A percentile compares a stretch with the other conserved stretches of the same genome.
Evolutionary conservation across 2,113 vertebrate genomes (phyloP).

Genomic region (Hippocampus abdominalis): DNA sequence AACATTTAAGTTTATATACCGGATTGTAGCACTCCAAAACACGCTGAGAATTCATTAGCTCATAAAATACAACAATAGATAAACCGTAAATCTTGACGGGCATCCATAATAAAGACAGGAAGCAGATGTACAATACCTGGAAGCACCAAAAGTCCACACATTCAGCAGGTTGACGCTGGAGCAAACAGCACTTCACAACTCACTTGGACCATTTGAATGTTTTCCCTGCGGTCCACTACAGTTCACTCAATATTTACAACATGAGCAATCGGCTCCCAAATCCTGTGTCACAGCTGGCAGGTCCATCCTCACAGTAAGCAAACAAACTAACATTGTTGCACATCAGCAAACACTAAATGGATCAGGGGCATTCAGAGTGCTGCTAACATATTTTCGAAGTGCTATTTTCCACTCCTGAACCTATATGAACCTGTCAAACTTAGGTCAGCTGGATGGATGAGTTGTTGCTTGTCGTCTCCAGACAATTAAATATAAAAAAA

Average conservation of each 20-base stretch:
- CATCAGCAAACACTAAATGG: conserved; percentile 13
- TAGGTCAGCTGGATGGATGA: background rate
- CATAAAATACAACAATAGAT: conserved; percentile 48
- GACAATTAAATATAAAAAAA: background rate
- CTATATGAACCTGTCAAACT: background rate
- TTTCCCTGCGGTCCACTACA: conserved; percentile 43
- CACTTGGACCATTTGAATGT: conserved; percentile 51
- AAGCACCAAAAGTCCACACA: conserved; percentile 37
- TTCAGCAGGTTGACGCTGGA: conserved; percentile 47
- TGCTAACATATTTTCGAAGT: background rate
- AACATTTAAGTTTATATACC: conserved; percentile 9
- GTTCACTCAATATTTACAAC: conserved; percentile 61
- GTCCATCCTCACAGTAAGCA: conserved; percentile 20
- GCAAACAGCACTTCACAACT: conserved; percentile 46
- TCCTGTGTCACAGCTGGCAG: conserved; percentile 33
- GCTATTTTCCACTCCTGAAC: background rate
- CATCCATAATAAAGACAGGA: conserved; percentile 48
- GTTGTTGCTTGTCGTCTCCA: background rate
- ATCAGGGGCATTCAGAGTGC: background rate
- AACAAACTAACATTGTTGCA: conserved; percentile 35
- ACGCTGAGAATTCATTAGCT: conserved; percentile 32
- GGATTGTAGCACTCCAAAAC: conserved; percentile 9
- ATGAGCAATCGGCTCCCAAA: conserved; percentile 49
- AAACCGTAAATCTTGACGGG: conserved; percentile 35
- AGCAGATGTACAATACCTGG: conserved; percentile 63